Evolutionary conservation across 2,888 invertebrate species (phyloP), one percentile per base, ranked within the genome.

Genomic region (Zaprionus lineosus): DNA sequence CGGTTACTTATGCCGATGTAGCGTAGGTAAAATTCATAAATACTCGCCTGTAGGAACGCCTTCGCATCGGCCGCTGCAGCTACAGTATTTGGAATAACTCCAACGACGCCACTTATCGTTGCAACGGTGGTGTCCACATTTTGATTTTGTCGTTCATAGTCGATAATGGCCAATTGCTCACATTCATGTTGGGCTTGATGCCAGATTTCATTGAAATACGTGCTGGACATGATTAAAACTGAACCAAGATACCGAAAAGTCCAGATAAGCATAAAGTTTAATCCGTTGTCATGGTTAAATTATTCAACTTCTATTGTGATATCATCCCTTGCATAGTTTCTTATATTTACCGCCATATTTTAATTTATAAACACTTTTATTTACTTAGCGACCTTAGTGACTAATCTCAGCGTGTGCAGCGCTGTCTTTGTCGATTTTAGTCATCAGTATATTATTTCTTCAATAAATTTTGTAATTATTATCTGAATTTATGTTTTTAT

Each of bases 1-100:
- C 92, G 93, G 67, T 95, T 93, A 14, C 95, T 92, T 0, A 95
- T 92, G 15, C 94, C 91, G 3, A 97, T 94, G 86, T 98, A 98
- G 2, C 95, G 93, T 1, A 96, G 91, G 87, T 97, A 96, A 43
- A 98, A 90, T 55, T 94, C 94, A 11, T 93, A 93, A 0, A 95
- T 90, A 3, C 92, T 88, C 0, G 91, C 91, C 43, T 94, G 93
- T 31, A 88, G 65, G 11, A 82, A 11, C 1, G 65, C 52, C 44
- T 86, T 88, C 1, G 94, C 91, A 41, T 92, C 91, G 11, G 59
- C 67, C 1, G 65, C 71, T n/a, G 59, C 67, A 14, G 65, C 70
- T 12, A 67, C 66, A 26, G 64, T 67, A 12, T 72, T 73, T 2
- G 76, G 52, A 3, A 74, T 65, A 87, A 72, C 72, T 37, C 95